phyloP scores from a whole-genome alignment of 2,888 invertebrate species.

The Trachelus iudaicus region DNA sequence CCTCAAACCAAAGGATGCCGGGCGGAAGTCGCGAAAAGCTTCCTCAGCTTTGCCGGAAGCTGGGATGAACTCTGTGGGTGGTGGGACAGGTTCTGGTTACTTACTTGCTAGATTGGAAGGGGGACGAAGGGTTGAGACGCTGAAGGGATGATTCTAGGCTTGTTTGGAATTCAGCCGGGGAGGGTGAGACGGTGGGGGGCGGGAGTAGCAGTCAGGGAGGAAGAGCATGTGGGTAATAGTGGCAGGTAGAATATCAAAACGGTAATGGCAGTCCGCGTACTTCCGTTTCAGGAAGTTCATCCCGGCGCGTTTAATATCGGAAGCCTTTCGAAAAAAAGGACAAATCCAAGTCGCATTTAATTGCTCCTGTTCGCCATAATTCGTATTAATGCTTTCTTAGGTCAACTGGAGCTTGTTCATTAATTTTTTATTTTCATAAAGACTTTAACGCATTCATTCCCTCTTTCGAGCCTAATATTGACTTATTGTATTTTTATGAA shows the following conservation, averaged over 20 bases:
- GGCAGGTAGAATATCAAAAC: background rate
- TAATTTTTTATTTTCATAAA: too few species aligned
- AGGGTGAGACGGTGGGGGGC: too few species aligned
- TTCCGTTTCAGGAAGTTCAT: background rate
- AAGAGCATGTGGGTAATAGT: background rate
- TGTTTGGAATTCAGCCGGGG: background rate
- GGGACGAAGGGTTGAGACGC: background rate
- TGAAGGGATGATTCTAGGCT: background rate
- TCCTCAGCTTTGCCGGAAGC: background rate
- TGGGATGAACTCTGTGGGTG: background rate
- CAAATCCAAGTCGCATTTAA: background rate
- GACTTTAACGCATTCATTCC: too few species aligned
- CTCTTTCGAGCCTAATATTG: too few species aligned
- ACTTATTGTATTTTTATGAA: too few species aligned
- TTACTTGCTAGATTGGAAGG: background rate
- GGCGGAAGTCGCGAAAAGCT: background rate
- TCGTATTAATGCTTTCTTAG: background rate
- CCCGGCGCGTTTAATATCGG: background rate
- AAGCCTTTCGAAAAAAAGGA: background rate
- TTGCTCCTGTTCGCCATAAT: background rate
- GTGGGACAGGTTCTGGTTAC: background rate
- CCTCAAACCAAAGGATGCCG: background rate
- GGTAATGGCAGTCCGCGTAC: background rate
- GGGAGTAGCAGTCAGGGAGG: background rate
- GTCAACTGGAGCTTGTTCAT: background rate